Evolutionary conservation across 2,888 invertebrate species (phyloP).

Genomic region (Cheilosia urbana): DNA sequence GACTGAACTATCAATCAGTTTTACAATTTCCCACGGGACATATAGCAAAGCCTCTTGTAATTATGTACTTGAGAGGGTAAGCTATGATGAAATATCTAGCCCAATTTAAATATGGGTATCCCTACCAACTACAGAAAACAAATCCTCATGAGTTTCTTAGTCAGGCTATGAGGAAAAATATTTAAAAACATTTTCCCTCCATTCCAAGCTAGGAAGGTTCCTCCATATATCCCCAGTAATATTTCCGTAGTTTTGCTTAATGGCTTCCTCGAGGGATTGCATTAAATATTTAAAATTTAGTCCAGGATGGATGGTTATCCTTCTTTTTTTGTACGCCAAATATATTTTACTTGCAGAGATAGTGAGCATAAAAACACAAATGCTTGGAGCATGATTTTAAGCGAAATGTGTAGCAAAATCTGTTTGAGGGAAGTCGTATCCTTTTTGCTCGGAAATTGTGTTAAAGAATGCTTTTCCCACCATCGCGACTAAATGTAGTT

Average conservation of each 20-base stretch:
- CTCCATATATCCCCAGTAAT: background rate
- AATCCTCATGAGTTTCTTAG: no score
- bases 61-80: no score
- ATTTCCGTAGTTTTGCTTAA: slow-evolving; percentile 1
- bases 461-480: background rate
- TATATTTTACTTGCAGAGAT: slow-evolving; percentile 8
- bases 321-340: background rate
- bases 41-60: no score
- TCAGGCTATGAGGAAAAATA: no score
- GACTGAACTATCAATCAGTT: no score
- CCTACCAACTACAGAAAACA: no score
- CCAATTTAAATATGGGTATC: no score
- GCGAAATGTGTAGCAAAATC: background rate
- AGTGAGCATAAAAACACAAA: background rate
- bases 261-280: slow-evolving; percentile 4
- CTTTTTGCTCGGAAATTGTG: background rate
- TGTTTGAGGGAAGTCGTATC: background rate
- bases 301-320: slow-evolving; percentile 6
- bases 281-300: slow-evolving; percentile 19
- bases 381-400: background rate
- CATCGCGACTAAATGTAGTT: background rate
- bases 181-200: no score
- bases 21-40: no score
- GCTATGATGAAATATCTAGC: no score
- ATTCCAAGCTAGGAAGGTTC: background rate